Evolutionary conservation across 92 coral and sea anemone species (phyloP).

Genomic region (Anthopleura xanthogrammica): DNA sequence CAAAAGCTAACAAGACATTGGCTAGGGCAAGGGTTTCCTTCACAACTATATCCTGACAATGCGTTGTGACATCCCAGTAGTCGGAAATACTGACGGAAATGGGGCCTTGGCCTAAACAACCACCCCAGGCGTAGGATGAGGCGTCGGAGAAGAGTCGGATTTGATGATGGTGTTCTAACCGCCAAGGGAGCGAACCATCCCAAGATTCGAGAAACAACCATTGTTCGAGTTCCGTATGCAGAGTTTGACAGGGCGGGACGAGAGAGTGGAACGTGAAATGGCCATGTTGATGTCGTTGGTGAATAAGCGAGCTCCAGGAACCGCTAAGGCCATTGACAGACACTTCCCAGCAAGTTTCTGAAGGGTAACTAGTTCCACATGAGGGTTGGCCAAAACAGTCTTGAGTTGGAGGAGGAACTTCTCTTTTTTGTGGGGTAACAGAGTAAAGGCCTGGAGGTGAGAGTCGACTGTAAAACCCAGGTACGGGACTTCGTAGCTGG

Average conservation of each 20-base stretch:
- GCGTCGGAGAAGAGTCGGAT: conserved; percentile 26
- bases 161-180: conserved; percentile 23
- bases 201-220: conserved; percentile 38
- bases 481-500: conserved; percentile 2
- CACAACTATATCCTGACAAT: neutral
- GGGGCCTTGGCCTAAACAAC: conserved; percentile 1
- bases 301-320: conserved; percentile 41
- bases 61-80: neutral
- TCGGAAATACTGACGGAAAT: neutral
- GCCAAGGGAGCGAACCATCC: conserved; percentile 32
- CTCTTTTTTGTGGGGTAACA: conserved; percentile 14
- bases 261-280: conserved; percentile 11
- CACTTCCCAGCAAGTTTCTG: conserved; percentile 32
- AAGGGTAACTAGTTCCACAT: neutral
- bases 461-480: conserved; percentile 26
- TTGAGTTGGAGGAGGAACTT: neutral
- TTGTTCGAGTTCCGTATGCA: conserved; percentile 15
- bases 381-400: neutral
- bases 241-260: neutral
- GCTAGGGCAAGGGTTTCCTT: conserved; percentile 40
- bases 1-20: conserved; percentile 35
- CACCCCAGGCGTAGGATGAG: conserved; percentile 43
- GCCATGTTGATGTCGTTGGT: conserved; percentile 42
- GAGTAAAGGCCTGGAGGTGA: conserved; percentile 17
- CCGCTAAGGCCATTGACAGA: conserved; percentile 26